Conservation (phyloP, 2,113 vertebrate genomes). For the Colinus virginianus region DNA sequence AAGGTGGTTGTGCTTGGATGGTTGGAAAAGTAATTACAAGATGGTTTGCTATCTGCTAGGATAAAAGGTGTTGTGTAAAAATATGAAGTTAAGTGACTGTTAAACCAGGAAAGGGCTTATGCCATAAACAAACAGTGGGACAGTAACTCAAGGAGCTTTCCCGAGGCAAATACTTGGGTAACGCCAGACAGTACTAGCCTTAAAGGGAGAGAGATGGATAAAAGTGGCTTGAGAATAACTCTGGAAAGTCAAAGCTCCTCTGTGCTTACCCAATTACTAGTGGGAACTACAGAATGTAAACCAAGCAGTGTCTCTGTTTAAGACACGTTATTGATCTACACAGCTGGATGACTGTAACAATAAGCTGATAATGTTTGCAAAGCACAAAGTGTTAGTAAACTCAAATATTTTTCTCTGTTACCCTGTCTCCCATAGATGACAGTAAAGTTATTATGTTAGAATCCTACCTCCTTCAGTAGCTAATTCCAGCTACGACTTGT, state of each 20-base stretch:
- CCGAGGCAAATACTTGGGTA: neutral
- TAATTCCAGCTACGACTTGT: neutral
- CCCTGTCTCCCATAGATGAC: neutral
- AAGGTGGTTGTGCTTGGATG: rapidly evolving
- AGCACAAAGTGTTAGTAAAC: neutral
- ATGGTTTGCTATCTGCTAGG: neutral
- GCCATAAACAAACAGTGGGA: rapidly evolving
- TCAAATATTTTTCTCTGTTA: neutral
- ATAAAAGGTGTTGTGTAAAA: neutral
- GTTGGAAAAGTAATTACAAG: neutral
- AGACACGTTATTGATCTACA: neutral
- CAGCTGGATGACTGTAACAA: neutral
- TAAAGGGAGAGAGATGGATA: rapidly evolving
- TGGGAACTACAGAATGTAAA: neutral
- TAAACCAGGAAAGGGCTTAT: neutral
- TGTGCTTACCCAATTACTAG: neutral
- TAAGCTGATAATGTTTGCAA: neutral
- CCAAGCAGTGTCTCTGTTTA: rapidly evolving
- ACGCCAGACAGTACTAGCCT: neutral
- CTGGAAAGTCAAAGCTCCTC: neutral
- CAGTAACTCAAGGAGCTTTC: neutral
- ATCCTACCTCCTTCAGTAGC: neutral
- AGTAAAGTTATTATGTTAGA: neutral
- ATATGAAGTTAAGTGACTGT: rapidly evolving
- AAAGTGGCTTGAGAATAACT: neutral